Evolutionary conservation across 2,888 invertebrate species (phyloP).

Genomic region (Baronia brevicornis): DNA sequence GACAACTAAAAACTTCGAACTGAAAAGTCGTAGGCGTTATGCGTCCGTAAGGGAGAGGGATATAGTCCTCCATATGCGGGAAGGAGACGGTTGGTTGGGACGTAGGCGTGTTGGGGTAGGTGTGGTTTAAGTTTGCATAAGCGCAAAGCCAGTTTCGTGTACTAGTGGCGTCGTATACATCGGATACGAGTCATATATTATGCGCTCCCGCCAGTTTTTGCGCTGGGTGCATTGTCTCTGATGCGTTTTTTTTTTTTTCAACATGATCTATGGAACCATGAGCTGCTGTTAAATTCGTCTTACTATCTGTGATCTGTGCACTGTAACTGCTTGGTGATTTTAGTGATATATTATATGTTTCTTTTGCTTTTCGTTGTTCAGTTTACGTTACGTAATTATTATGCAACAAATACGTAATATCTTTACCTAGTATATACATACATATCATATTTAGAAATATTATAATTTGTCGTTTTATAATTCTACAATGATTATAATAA

Average conservation of each 20-base stretch:
- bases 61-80: conserved; percentile 23
- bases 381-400: too few relatives aligned
- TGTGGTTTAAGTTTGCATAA: conserved; percentile 63
- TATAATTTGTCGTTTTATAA: too few relatives aligned
- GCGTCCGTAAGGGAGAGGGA: conserved; percentile 39
- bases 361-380: conserved; percentile 17
- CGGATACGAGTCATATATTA: conserved; percentile 46
- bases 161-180: conserved; percentile 27
- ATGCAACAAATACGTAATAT: too few relatives aligned
- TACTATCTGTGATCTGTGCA: conserved; percentile 12
- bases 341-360: conserved; percentile 8
- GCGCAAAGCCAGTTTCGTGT: conserved; percentile 31
- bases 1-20: conserved; percentile 64
- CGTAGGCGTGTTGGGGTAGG: conserved; percentile 54
- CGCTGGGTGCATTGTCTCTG: conserved; percentile 58
- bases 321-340: conserved; percentile 10
- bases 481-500: too few relatives aligned
- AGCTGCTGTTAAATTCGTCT: conserved; percentile 22
- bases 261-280: conserved; percentile 46
- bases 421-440: too few relatives aligned
- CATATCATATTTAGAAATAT: too few relatives aligned
- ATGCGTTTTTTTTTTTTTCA: conserved; percentile 36
- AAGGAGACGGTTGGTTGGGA: conserved; percentile 32
- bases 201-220: conserved; percentile 48
- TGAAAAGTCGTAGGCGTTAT: conserved; percentile 63